These are phyloP conservation scores for Euthynnus affinis DNA, from an alignment of 2,797 vertebrate species.

Conservation along the genomic window DNA sequence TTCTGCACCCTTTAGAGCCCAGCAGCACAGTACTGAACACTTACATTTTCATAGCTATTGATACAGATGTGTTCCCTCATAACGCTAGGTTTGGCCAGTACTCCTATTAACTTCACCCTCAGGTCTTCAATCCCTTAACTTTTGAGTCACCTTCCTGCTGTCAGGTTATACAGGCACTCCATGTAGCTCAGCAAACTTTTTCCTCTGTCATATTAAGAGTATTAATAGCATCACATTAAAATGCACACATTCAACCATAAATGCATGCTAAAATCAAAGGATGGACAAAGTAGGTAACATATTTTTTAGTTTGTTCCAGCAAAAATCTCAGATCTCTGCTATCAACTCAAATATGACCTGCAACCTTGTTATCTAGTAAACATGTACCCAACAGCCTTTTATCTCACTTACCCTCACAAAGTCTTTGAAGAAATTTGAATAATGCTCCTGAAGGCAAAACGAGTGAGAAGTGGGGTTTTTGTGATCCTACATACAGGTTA, in stretches of 20 bases:
- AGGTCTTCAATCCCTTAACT: slow-evolving; percentile 21
- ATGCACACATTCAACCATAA: neutral
- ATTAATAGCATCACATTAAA: neutral
- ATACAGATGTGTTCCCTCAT: slow-evolving; percentile 10
- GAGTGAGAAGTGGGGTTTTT: slow-evolving; percentile 5
- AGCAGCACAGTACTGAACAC: slow-evolving; percentile 18
- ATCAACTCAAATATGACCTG: neutral
- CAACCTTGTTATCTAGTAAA: slow-evolving; percentile 4
- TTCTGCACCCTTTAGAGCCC: neutral
- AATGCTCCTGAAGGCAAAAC: neutral
- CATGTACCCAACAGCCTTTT: neutral
- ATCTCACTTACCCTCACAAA: slow-evolving; percentile 34
- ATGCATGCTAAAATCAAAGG: slow-evolving; percentile 19
- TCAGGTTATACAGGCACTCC: slow-evolving; percentile 8
- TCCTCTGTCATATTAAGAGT: neutral
- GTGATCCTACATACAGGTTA: slow-evolving; percentile 14
- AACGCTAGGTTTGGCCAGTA: slow-evolving; percentile 25
- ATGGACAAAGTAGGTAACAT: neutral
- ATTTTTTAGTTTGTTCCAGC: neutral
- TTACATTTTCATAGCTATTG: slow-evolving; percentile 6
- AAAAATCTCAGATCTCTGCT: slow-evolving; percentile 11
- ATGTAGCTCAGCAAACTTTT: slow-evolving; percentile 17
- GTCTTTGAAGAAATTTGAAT: slow-evolving; percentile 20
- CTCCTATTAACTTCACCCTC: slow-evolving; percentile 54
- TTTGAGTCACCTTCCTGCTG: slow-evolving; percentile 3